Base-by-base conservation (phyloP, 2,888 invertebrate species). In the Sarcophaga subvicina region DNA sequence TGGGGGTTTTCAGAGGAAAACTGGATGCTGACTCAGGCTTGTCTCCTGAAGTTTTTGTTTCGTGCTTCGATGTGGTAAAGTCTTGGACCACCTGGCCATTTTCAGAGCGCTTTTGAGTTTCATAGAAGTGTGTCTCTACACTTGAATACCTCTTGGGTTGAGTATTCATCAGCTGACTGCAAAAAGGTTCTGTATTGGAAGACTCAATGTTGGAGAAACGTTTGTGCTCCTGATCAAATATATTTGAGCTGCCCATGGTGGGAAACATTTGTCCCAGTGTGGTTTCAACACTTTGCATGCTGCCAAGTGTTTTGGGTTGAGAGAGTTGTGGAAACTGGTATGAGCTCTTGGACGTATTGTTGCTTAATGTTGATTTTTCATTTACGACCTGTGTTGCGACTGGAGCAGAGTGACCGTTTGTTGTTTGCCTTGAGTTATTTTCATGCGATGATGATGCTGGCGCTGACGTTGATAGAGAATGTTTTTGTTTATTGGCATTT, bases 61-160 rank as follows among this genome's bases (percentile, higher is more conserved):
- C 90, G n/a, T 88, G 90, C 8, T 89, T 91, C 67, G 91, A 90
- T 80, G 91, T 91, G 80, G 89, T 90, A 49, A 89, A 89, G 27
- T 93, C 93, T 66, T 91, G 93, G 17, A 93, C 86, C 0, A 93
- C 91, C 80, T 92, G 90, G 6, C 93, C 93, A 77, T 93, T 93
- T 89, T 93, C 93, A n/a, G 90, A 89, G 45, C 92, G 91, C 86
- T 93, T 93, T 80, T 91, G 89, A 5, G 92, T 90, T 87, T 93
- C 92, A 54, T 88, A 92, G 3, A 91, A 89, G 47, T 90, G 91
- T 3, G 93, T 93, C 88, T 93, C 93, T 20, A 93, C 91, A 87
- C 92, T 93, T 27, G 93, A 93, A 86, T 92, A 93, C 3, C 93
- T 90, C 67, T 93, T 93, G 17, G 91, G 91, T 14, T 90, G 90